phyloP scores from a whole-genome alignment of 2,113 vertebrate species.

The Marmota flaviventris region DNA sequence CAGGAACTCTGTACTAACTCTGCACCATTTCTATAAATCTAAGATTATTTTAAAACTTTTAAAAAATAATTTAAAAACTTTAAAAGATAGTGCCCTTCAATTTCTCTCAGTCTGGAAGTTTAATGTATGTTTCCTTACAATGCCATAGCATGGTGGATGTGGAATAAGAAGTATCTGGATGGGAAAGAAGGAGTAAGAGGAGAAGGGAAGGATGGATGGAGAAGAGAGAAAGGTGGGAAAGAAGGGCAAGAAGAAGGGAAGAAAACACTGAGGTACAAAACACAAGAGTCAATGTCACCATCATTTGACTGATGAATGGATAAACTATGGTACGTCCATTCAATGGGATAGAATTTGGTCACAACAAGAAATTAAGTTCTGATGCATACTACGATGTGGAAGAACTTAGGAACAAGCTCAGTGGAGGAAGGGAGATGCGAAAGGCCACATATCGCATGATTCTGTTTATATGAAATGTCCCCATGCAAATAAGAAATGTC shows the following conservation, averaged over 20 bases:
- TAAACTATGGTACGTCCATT: no score
- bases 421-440: not conserved
- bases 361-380: not conserved
- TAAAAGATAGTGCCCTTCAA: not conserved
- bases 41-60: not conserved
- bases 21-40: not conserved
- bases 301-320: not conserved
- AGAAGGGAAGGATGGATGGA: not conserved
- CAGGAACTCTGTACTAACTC: not conserved
- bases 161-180: not conserved
- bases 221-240: not conserved
- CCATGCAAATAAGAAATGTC: not conserved
- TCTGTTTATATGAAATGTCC: not conserved
- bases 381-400: rapidly evolving
- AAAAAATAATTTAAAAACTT: not conserved
- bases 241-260: no score
- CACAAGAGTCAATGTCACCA: not conserved
- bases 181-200: not conserved
- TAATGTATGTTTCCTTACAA: not conserved
- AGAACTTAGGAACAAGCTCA: not conserved
- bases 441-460: not conserved
- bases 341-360: not conserved
- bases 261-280: not conserved
- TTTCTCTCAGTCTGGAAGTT: not conserved
- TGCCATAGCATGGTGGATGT: rapidly evolving